A percentile compares a stretch with the other conserved stretches of the same genome.
Conservation (phyloP, 2,113 vertebrate species). For the Anarhynchus alexandrinus region DNA sequence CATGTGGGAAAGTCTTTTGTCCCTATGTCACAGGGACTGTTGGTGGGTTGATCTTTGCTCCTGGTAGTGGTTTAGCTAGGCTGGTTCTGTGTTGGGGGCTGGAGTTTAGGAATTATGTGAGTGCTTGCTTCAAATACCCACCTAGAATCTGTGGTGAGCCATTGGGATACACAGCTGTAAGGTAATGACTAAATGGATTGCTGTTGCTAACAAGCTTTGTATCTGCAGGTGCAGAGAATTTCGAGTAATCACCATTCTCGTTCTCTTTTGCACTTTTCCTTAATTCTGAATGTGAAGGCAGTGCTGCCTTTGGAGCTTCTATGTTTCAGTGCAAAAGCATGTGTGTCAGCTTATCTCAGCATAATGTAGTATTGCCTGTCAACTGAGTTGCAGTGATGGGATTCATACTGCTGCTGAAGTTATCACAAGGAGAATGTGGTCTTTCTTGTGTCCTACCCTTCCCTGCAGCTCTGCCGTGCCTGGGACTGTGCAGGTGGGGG, state of each 20-base stretch:
- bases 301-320: neutral
- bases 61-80: neutral
- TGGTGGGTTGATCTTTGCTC: neutral
- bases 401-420: neutral
- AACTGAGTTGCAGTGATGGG: neutral
- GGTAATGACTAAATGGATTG: neutral
- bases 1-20: neutral
- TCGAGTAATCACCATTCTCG: neutral
- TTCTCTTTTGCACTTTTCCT: neutral
- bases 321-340: neutral
- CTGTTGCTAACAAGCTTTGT: neutral
- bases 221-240: slow-evolving; percentile 1
- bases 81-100: neutral
- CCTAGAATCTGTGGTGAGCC: neutral
- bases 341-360: neutral
- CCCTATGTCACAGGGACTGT: neutral
- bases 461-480: neutral
- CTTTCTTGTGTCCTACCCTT: neutral
- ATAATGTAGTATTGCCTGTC: neutral
- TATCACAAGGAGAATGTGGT: neutral
- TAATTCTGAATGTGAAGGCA: neutral
- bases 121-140: neutral
- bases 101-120: neutral
- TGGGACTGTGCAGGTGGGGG: neutral
- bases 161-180: neutral